Evolutionary conservation across 2,888 invertebrate species (phyloP), one percentile per base, ranked within the genome.

Genomic region (Habrosyne pyritoides): DNA sequence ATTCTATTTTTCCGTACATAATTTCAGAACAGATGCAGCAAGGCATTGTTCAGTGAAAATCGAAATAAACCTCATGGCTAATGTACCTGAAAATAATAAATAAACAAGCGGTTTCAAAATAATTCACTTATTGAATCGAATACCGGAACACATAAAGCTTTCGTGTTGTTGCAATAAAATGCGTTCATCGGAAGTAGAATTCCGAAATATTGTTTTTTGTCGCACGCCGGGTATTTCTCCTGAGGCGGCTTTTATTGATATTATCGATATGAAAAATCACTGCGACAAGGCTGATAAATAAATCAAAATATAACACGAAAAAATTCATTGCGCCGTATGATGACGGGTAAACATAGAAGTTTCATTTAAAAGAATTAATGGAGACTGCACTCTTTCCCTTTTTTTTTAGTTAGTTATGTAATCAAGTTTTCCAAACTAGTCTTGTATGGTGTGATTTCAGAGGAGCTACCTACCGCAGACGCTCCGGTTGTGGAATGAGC

Each of bases 181-280:
- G 0, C 48, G 48, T 24, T 22, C 47, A 21, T 48, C 26, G 6
- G 26, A 21, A 56, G 53, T 50, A 47, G 53, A 54, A 53, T 48
- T 51, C 59, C 52, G 54, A 55, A 49, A 52, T 33, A 49, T 26
- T 22, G n/a, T 33, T 4, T 49, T 26, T 18, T 33, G 33, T 12
- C 52, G 53, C 52, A 26, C 61, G 26, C 33, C 42, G 42, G 57
- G 58, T 63, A 64, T 69, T 67, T 62, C 69, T 65, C 63, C 53
- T 49, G 66, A 57, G 65, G 60, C 59, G 53, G 57, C 63, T 57
- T 67, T 69, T 67, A 67, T 66, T 66, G 66, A 63, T 67, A 64
- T 66, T 69, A 67, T 70, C 62, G 62, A 60, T 54, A 49, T 54
- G 21, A 52, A 47, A 53, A 51, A 47, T 26, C 50, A 51, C 28